phyloP scores from a whole-genome alignment of 1,140 invertebrate genomes.

The Pteromalus puparum region DNA sequence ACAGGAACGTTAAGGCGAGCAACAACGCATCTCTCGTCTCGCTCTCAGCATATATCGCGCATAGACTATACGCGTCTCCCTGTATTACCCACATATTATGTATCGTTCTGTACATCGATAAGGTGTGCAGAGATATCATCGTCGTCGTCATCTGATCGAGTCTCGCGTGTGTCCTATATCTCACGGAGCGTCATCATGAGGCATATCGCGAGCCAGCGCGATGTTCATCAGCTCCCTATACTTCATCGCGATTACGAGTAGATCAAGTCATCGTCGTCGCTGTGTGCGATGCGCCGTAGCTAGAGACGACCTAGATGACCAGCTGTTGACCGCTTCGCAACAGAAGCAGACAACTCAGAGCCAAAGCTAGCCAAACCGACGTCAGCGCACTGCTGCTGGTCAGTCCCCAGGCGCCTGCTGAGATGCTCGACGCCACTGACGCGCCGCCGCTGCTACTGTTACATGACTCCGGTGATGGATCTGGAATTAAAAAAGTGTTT shows the following conservation, averaged over 20 bases:
- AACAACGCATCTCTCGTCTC: background rate
- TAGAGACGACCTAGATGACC: constrained; percentile 1
- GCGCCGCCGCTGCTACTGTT: constrained; percentile 65
- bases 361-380: constrained; percentile 46
- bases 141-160: background rate
- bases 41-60: background rate
- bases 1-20: background rate
- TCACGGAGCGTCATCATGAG: background rate
- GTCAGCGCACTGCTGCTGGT: constrained; percentile 57
- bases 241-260: constrained; percentile 1
- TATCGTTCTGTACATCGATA: background rate
- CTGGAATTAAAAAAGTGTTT: constrained; percentile 64
- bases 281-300: background rate
- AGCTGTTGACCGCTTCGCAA: constrained; percentile 14
- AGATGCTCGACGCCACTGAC: constrained; percentile 77
- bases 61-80: background rate
- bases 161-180: background rate
- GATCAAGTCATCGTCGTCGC: constrained; percentile 2
- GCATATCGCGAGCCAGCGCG: constrained; percentile 49
- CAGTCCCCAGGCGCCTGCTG: constrained; percentile 70
- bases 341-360: background rate
- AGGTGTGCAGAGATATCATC: background rate
- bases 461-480: constrained; percentile 76
- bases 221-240: constrained; percentile 36
- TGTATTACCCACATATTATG: background rate